Evolutionary conservation across 1,140 invertebrate species (phyloP).

Genomic region (Lithobius niger): DNA sequence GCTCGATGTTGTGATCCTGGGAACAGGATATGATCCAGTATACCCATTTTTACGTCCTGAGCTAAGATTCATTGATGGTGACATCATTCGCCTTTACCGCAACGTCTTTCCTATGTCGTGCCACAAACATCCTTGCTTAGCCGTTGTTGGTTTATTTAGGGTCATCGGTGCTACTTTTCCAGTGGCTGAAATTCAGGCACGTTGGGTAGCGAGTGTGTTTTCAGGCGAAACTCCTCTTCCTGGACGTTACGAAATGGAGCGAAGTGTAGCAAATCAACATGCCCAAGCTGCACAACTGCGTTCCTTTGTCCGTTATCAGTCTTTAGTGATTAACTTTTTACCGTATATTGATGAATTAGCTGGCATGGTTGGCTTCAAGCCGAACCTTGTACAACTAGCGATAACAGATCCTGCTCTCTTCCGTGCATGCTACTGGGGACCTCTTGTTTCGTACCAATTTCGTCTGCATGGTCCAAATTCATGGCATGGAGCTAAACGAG

Average conservation of each 20-base stretch:
- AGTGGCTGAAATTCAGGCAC: conserved; percentile 38
- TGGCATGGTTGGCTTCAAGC: conserved; percentile 9
- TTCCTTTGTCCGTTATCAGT: conserved; percentile 6
- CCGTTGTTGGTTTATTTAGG: conserved; percentile 40
- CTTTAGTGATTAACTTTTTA: conserved; percentile 14
- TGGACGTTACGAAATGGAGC: background rate
- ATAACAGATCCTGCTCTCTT: conserved; percentile 18
- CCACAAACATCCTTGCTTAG: conserved; percentile 26
- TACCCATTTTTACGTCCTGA: conserved; percentile 6
- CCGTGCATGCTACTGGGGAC: background rate
- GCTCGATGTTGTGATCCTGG: conserved; percentile 5
- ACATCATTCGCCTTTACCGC: conserved; percentile 35
- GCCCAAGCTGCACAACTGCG: background rate
- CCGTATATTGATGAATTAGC: conserved; percentile 17
- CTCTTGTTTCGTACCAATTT: conserved; percentile 9
- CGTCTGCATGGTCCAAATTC: conserved; percentile 2
- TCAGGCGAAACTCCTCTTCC: background rate
- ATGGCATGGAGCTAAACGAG: background rate
- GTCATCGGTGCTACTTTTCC: conserved; percentile 38
- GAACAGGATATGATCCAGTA: background rate
- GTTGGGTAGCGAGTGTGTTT: conserved; percentile 29
- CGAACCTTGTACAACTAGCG: conserved; percentile 16
- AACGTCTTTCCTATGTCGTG: conserved; percentile 34
- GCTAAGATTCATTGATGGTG: conserved; percentile 21
- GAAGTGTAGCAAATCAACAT: background rate